Evolutionary conservation across 2,888 invertebrate genomes (phyloP).

Genomic region (Ecliptopera silaceata): DNA sequence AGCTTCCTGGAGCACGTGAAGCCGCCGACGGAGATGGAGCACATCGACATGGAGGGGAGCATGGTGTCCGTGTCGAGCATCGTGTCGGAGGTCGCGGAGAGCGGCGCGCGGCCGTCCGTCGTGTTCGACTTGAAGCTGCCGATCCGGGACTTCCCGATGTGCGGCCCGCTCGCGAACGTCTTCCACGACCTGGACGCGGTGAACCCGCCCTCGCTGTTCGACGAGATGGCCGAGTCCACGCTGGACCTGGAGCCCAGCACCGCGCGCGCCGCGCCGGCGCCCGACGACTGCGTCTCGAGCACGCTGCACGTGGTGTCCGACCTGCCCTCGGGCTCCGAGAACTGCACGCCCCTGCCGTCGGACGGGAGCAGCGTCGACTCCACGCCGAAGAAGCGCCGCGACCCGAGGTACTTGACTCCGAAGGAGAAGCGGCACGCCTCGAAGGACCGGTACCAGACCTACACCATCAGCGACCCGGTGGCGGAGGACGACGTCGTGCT

Average conservation of each 20-base stretch:
- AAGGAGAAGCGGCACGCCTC: conserved; percentile 89
- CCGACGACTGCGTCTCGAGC: conserved; percentile 82
- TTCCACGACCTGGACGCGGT: conserved; percentile 86
- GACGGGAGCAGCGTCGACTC: conserved; percentile 90
- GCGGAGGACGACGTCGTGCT: conserved; percentile 57
- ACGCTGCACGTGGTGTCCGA: conserved; percentile 83
- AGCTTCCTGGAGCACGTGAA: conserved; percentile 91
- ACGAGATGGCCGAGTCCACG: conserved; percentile 86
- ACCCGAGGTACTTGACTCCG: conserved; percentile 84
- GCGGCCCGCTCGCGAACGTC: conserved; percentile 65
- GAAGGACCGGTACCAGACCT: conserved; percentile 92
- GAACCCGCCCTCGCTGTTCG: conserved; percentile 88
- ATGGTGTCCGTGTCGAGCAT: conserved; percentile 93
- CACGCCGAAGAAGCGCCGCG: conserved; percentile 86
- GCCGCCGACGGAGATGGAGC: conserved; percentile 92
- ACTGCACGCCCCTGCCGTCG: conserved; percentile 85
- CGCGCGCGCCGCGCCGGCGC: conserved; percentile 56
- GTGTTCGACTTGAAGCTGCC: conserved; percentile 84
- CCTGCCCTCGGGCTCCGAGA: conserved; percentile 80
- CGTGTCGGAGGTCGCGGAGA: conserved; percentile 89
- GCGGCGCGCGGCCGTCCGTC: conserved; percentile 69
- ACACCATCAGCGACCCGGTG: conserved; percentile 86
- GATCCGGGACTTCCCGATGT: conserved; percentile 73
- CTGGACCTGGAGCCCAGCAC: conserved; percentile 79
- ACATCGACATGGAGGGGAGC: conserved; percentile 90